Evolutionary conservation across 2,797 vertebrate genomes (phyloP).

Genomic region (Philypnodon macrostomus): DNA sequence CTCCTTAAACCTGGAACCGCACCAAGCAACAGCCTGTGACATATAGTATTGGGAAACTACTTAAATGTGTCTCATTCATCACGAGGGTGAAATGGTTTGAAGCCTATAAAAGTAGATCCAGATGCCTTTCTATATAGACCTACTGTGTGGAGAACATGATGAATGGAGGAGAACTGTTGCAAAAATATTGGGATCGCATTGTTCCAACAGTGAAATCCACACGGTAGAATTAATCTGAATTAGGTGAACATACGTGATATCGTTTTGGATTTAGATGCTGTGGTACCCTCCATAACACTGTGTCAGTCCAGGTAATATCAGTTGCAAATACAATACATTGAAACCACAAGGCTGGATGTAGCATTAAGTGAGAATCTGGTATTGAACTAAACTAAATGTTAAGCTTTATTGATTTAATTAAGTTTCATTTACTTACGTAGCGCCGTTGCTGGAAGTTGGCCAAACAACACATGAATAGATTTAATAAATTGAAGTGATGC

Average conservation of each 20-base stretch:
- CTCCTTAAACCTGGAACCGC: background rate
- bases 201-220: background rate
- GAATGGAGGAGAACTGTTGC: background rate
- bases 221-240: background rate
- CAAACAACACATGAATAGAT: background rate
- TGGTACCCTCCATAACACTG: no score
- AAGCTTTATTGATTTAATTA: background rate
- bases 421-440: background rate
- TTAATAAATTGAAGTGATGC: background rate
- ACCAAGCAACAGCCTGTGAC: background rate
- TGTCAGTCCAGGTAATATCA: no score
- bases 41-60: background rate
- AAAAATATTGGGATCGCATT: background rate
- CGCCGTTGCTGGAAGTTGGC: background rate
- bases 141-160: background rate
- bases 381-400: background rate
- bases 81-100: background rate
- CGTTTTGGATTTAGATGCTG: background rate
- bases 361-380: background rate
- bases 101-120: slow-evolving; percentile 5
- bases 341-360: no score
- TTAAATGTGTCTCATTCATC: slow-evolving; percentile 6
- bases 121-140: background rate
- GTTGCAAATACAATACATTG: no score
- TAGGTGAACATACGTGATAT: background rate